Conservation (phyloP, 2,888 invertebrate species). For the Cloeon dipterum region DNA sequence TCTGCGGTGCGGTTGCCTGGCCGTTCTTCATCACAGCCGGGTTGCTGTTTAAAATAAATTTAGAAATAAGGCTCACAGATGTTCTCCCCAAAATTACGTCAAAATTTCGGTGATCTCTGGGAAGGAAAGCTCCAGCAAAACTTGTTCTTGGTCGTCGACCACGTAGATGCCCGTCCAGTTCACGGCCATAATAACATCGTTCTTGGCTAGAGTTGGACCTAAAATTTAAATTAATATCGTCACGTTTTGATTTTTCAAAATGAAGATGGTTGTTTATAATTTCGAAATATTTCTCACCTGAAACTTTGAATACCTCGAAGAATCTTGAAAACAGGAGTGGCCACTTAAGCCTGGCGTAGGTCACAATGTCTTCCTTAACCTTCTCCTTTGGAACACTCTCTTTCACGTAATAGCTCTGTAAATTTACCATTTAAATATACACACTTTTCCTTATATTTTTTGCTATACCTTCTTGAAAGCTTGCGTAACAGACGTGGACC, state of each 20-base stretch:
- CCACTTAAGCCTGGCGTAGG: conserved; percentile 81
- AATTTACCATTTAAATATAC: neutral
- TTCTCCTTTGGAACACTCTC: conserved; percentile 36
- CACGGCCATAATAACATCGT: conserved; percentile 63
- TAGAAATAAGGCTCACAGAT: no score
- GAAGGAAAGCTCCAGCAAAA: conserved; percentile 66
- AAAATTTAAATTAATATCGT: conserved; percentile 8
- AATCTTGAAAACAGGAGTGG: conserved; percentile 84
- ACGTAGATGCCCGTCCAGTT: conserved; percentile 88
- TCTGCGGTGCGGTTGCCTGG: conserved; percentile 12
- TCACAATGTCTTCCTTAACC: conserved; percentile 77
- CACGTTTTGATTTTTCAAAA: no score
- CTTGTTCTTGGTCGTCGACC: conserved; percentile 77
- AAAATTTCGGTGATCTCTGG: conserved; percentile 63
- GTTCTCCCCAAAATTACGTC: conserved; percentile 20
- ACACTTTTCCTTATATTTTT: neutral
- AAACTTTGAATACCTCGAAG: conserved; percentile 66
- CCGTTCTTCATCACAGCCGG: neutral
- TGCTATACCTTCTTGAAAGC: conserved; percentile 35
- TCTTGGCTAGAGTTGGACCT: conserved; percentile 33
- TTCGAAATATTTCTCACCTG: no score
- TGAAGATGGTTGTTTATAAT: no score
- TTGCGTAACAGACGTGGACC: conserved; percentile 47
- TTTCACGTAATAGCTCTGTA: conserved; percentile 40
- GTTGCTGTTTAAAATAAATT: neutral